phyloP scores from a whole-genome alignment of 1,140 invertebrate species.

The Scaptomyza hsui region DNA sequence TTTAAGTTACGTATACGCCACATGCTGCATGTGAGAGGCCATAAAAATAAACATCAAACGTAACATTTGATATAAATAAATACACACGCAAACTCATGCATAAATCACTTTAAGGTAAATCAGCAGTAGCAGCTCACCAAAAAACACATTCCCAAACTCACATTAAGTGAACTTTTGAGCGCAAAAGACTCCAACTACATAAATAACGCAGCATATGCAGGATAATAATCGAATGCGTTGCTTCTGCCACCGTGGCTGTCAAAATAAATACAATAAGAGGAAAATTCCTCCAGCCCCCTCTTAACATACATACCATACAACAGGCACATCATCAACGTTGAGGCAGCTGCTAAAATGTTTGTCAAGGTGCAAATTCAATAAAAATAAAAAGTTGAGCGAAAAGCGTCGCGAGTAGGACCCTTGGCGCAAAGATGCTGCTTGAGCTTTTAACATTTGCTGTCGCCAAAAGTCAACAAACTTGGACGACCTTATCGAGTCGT shows the following conservation, averaged over 20 bases:
- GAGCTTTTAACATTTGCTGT: conserved; percentile 36
- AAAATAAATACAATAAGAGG: conserved; percentile 49
- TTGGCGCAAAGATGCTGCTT: conserved; percentile 9
- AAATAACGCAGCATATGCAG: conserved; percentile 44
- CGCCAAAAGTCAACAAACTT: conserved; percentile 44
- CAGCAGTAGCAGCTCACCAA: conserved; percentile 32
- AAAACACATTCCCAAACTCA: conserved; percentile 5
- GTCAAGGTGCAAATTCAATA: conserved; percentile 56
- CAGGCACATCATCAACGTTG: conserved; percentile 13
- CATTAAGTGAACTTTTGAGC: conserved; percentile 17
- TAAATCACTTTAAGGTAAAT: conserved; percentile 70
- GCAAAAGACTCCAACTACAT: conserved; percentile 29
- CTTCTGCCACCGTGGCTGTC: conserved; percentile 31
- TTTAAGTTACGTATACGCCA: conserved; percentile 53
- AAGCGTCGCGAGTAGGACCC: conserved; percentile 14
- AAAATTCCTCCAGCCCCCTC: not conserved
- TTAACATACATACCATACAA: conserved; percentile 3
- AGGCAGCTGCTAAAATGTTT: conserved; percentile 51
- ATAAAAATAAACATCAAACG: conserved; percentile 52
- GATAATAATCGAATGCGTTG: conserved; percentile 42
- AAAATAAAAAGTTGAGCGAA: conserved; percentile 42
- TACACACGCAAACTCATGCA: conserved; percentile 51
- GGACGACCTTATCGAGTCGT: conserved; percentile 52
- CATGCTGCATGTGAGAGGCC: conserved; percentile 25
- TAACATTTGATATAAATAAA: conserved; percentile 31